Evolutionary conservation across 2,113 vertebrate genomes (phyloP), one percentile per base, ranked within the genome.

Genomic region (Lophius piscatorius): DNA sequence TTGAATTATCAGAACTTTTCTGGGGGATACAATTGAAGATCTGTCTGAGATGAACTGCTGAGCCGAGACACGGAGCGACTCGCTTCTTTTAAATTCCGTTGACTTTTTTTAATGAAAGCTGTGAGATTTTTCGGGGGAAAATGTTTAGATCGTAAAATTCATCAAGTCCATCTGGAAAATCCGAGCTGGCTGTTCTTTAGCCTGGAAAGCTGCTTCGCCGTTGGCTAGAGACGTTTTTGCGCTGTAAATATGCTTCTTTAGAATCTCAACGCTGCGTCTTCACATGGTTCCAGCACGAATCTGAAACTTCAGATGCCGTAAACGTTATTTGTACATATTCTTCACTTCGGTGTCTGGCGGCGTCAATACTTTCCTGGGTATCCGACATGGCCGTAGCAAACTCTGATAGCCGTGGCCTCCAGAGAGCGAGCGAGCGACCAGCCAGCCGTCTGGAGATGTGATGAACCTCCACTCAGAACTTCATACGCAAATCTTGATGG

Each of bases 281-380:
- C 49, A 13, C 39, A 68, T 69, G 50, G 29, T 28, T 40, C 39
- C 64, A 70, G n/a, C 44, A 36, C 45, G 54, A 61, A 18, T 65
- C 40, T 71, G 46, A 69, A 49, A 45, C 22, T 60, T 47, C 42
- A 0, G 7, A 31, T 39, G 63, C 74, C 39, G 35, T 63, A 68
- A 48, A 64, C 46, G 35, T 50, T 63, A 44, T 55, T 65, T 60
- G 50, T 84, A 49, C 50, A 55, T 70, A 40, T 68, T 66, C 41
- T 58, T 74, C 35, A 61, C 67, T 64, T 67, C 68, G 55, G 28
- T 63, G 76, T 86, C 42, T 70, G 44, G 67, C 58, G 63, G 60
- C 36, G 23, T 80, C 45, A 29, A 42, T 33, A 78, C 84, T 81
- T 84, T 51, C 55, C 90, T 92, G 91, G 90, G 91, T 92, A 90